phyloP scores from a whole-genome alignment of 2,888 invertebrate species.

The Odontocolon sp. region DNA sequence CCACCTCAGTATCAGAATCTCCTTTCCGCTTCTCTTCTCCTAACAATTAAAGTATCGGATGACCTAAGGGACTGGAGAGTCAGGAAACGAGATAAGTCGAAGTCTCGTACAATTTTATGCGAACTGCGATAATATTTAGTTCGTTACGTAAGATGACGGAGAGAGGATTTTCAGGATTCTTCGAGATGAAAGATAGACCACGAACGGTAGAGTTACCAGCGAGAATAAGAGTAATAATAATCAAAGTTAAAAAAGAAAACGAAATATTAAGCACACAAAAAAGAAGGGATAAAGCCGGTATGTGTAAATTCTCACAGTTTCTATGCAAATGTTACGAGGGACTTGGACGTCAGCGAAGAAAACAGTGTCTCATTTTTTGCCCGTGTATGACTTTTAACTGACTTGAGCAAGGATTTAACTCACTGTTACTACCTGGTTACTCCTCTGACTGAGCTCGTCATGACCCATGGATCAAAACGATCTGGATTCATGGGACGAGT shows the following conservation, averaged over 20 bases:
- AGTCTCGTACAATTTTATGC: neutral
- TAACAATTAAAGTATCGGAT: slow-evolving; percentile 18
- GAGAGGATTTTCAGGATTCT: neutral
- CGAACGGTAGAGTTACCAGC: too few relatives aligned
- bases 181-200: neutral
- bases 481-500: slow-evolving; percentile 38
- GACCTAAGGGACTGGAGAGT: neutral
- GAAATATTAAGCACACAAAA: neutral
- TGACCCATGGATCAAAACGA: slow-evolving; percentile 30
- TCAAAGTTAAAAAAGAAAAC: neutral
- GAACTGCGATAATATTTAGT: neutral
- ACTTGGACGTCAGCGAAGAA: neutral
- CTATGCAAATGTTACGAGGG: slow-evolving; percentile 69
- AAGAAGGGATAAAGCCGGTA: too few relatives aligned
- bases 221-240: neutral
- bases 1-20: slow-evolving; percentile 1
- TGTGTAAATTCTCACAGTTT: slow-evolving; percentile 69
- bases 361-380: neutral
- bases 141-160: neutral
- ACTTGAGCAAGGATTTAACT: neutral
- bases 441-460: neutral
- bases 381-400: neutral
- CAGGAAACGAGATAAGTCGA: neutral
- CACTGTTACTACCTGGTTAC: slow-evolving; percentile 17
- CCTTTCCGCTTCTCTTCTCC: neutral